phyloP scores from a whole-genome alignment of 2,113 vertebrate species.

The Urocolius indicus region DNA sequence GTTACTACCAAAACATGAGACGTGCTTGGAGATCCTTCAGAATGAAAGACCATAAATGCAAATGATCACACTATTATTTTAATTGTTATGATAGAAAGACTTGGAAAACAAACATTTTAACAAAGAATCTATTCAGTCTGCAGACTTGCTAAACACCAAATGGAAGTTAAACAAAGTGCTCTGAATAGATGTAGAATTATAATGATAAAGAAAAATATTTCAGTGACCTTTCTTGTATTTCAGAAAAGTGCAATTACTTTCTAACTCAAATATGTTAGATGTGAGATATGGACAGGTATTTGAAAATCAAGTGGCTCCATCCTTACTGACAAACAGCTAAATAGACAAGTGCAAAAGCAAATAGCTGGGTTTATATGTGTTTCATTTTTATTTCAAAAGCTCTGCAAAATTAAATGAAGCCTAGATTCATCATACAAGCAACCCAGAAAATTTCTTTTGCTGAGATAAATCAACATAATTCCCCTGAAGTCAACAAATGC shows the following conservation, averaged over 20 bases:
- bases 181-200: not conserved
- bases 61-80: not conserved
- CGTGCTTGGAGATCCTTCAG: not conserved
- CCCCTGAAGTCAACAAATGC: not conserved
- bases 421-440: not conserved
- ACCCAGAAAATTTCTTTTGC: not conserved
- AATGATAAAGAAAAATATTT: not conserved
- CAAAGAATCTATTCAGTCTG: not conserved
- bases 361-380: not conserved
- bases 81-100: not conserved
- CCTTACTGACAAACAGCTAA: not conserved
- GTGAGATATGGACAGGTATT: not conserved
- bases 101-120: slow-evolving; percentile 18
- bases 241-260: not conserved
- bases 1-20: not conserved
- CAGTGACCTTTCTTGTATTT: not conserved
- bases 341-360: not conserved
- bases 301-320: not conserved
- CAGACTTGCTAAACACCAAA: not conserved
- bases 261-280: too few relatives aligned
- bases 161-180: not conserved
- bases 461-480: not conserved
- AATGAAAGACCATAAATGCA: not conserved
- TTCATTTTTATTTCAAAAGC: not conserved
- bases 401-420: not conserved